Evolutionary conservation across 2,113 vertebrate species (phyloP).

Genomic region (Hydropotes inermis): DNA sequence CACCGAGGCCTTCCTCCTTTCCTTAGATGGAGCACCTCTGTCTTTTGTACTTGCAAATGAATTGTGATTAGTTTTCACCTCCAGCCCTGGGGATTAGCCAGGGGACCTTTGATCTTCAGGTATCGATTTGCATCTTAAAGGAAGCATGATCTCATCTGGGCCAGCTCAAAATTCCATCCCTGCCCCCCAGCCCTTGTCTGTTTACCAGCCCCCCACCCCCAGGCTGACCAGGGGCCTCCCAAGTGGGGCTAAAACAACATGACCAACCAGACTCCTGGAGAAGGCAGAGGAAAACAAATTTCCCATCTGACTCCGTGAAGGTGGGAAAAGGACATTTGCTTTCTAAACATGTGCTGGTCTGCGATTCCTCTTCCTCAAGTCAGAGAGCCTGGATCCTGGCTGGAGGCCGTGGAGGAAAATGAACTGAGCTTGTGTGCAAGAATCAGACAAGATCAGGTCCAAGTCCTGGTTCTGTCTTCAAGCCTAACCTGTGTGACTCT

Average conservation of each 20-base stretch:
- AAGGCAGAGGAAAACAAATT: slow-evolving; percentile 80
- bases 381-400: not conserved
- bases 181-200: slow-evolving; percentile 77
- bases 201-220: slow-evolving; percentile 75
- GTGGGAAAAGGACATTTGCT: slow-evolving; percentile 76
- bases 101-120: slow-evolving; percentile 85
- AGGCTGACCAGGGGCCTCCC: slow-evolving; percentile 81
- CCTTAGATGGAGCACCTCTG: slow-evolving; percentile 78
- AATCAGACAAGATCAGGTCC: slow-evolving; percentile 8
- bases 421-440: not conserved
- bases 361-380: slow-evolving; percentile 29
- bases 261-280: slow-evolving; percentile 66
- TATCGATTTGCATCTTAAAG: slow-evolving; percentile 88
- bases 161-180: slow-evolving; percentile 81
- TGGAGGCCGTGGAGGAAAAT: not conserved
- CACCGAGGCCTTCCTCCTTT: slow-evolving; percentile 43
- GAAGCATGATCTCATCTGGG: slow-evolving; percentile 84
- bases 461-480: not conserved
- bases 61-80: slow-evolving; percentile 85
- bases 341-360: slow-evolving; percentile 77
- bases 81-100: slow-evolving; percentile 83
- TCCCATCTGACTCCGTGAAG: slow-evolving; percentile 76
- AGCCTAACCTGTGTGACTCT: not conserved
- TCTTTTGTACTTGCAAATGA: slow-evolving; percentile 82
- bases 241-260: slow-evolving; percentile 79